Percentiles rank a stretch among this genome's conserved stretches.
These are phyloP conservation scores for Copidosoma floridanum DNA, from an alignment of 1,140 invertebrate genomes.

Conservation along the genomic window DNA sequence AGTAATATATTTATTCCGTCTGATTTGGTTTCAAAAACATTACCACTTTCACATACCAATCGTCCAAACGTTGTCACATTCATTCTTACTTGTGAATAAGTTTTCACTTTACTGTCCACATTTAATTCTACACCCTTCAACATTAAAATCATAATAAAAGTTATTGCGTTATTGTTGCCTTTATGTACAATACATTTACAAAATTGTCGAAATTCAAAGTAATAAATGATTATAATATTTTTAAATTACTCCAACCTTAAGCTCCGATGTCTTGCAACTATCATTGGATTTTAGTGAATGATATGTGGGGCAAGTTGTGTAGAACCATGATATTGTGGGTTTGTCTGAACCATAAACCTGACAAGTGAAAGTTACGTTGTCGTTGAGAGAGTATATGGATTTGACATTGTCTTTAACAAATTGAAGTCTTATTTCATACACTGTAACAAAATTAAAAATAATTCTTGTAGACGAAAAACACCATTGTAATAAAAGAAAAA, in stretches of 20 bases:
- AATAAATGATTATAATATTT: neutral
- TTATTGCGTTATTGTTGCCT: no score
- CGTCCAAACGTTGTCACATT: conserved; percentile 32
- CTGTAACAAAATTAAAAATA: no score
- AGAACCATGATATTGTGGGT: conserved; percentile 54
- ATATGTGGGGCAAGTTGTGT: conserved; percentile 4
- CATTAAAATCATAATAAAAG: no score
- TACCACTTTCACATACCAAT: conserved; percentile 40
- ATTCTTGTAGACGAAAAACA: no score
- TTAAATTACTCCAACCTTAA: conserved; percentile 5
- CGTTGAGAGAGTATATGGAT: conserved; percentile 51
- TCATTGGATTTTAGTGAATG: neutral
- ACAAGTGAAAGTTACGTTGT: conserved; percentile 49
- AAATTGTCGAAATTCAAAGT: neutral
- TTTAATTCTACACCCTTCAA: conserved; percentile 1
- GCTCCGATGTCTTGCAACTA: conserved; percentile 1
- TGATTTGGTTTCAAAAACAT: conserved; percentile 34
- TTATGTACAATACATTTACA: no score
- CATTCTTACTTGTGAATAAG: no score
- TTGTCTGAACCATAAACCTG: conserved; percentile 51
- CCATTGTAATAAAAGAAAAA: no score
- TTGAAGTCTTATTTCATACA: neutral
- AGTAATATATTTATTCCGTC: conserved; percentile 34
- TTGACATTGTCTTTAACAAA: no score
- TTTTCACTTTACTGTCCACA: neutral